Evolutionary conservation across 2,113 vertebrate species (phyloP).

Genomic region (Triplophysa rosa): DNA sequence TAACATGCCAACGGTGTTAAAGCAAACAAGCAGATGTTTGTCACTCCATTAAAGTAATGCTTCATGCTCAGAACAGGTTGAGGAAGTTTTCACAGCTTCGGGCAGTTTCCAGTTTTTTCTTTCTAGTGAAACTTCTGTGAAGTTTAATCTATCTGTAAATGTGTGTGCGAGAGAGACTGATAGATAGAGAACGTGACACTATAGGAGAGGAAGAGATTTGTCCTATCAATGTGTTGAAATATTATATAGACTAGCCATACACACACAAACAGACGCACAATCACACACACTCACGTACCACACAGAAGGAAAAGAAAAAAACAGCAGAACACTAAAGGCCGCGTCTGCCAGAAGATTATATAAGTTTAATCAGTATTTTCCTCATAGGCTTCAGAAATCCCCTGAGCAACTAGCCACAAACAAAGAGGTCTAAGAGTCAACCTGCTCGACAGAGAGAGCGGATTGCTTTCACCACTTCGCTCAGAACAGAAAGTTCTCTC

Average conservation of each 20-base stretch:
- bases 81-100: constrained; percentile 35
- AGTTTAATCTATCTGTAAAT: constrained; percentile 50
- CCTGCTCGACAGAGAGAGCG: constrained; percentile 57
- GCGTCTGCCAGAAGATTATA: constrained; percentile 52
- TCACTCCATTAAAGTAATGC: constrained; percentile 13
- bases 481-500: constrained; percentile 56
- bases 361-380: constrained; percentile 52
- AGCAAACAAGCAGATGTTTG: constrained; percentile 36
- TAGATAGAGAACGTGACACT: not conserved
- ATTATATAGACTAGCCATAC: not conserved
- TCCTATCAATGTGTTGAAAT: constrained; percentile 14
- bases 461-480: constrained; percentile 62
- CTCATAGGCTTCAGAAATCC: constrained; percentile 57
- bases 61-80: constrained; percentile 27
- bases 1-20: not conserved
- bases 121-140: constrained; percentile 52
- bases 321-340: constrained; percentile 31
- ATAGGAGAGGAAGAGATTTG: not conserved
- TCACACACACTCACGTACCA: not conserved
- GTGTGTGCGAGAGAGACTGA: constrained; percentile 3
- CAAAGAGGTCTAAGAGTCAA: constrained; percentile 59
- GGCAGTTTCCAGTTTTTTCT: not conserved
- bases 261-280: not conserved
- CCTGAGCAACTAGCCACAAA: constrained; percentile 57
- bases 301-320: constrained; percentile 20